These are phyloP conservation scores for Clusia tigrina DNA, from an alignment of 2,888 invertebrate genomes.

Conservation along the genomic window DNA sequence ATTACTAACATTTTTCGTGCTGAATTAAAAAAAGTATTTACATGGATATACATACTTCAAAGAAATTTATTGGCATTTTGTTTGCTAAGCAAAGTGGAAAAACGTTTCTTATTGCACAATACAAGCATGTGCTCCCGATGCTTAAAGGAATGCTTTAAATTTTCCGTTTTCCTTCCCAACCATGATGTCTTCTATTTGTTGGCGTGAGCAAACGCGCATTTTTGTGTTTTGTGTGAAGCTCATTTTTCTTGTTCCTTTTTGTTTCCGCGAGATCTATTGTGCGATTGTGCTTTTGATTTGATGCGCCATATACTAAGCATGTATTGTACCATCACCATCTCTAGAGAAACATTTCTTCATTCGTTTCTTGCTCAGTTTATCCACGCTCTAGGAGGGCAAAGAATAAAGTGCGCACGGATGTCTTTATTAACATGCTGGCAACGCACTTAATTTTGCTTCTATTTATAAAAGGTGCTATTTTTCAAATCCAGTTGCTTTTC, in stretches of 20 bases:
- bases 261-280: slow-evolving; percentile 4
- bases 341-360: neutral
- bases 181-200: neutral
- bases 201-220: neutral
- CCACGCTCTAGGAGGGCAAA: neutral
- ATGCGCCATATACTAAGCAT: neutral
- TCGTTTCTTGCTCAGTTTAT: neutral
- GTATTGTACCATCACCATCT: neutral
- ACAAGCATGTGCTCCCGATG: neutral
- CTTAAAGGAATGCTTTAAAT: neutral
- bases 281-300: neutral
- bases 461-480: neutral
- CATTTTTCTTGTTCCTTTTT: neutral
- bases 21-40: too few species aligned
- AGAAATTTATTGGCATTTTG: slow-evolving; percentile 10
- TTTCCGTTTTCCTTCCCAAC: neutral
- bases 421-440: slow-evolving; percentile 5
- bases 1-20: too few species aligned
- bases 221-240: neutral
- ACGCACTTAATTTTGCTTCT: neutral
- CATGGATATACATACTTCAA: neutral
- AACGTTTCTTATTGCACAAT: neutral
- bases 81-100: slow-evolving; percentile 6
- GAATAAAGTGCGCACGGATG: neutral
- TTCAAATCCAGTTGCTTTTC: neutral